Base-by-base conservation (phyloP, 2,888 invertebrate genomes). In the Seira sanloemensis region DNA sequence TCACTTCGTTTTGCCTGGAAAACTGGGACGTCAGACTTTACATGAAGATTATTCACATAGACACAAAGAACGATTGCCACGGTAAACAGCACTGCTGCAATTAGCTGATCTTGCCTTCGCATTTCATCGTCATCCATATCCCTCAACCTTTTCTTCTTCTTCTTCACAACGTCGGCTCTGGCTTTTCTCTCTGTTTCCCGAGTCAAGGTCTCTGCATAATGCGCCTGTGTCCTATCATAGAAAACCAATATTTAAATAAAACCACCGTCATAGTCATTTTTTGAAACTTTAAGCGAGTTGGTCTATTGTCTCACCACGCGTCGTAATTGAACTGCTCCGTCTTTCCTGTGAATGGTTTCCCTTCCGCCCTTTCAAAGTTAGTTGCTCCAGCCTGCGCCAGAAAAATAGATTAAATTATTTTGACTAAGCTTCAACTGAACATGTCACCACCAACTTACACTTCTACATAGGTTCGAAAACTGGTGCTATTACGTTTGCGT, bases 311-410 rank as follows among this genome's bases (percentile, higher is more conserved):
- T 4, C 2, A 83, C 83, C 83, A 83, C 24, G 78, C 83, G 21
- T 83, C 83, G 58, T 16, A 83, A 24, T 83, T 74, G 37, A 27
- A 83, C 7, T 83, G 73, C 4, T 83, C 62, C 0, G 78, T 74
- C 27, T 65, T 83, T 9, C 83, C 83, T 2, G 67, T 76, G 19
- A 25, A 76, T 2, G 67, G 12, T 23, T 66, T 23, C 2, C 58
- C n/a, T 19, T 19, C 18, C 26, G 66, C 67, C 5, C 46, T 2
- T n/a, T 58, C 58, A 37, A 37, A 37, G 37, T 37, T 37, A 7
- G 37, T 37, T 37, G 37, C 12, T 37, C 37, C 12, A 37, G 37
- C 4, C 12, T 37, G 5, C 12, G 37, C n/a, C n/a, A n/a, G n/a
- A n/a, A n/a, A n/a, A n/a, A n/a, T n/a, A n/a, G n/a, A n/a, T n/a